Percentiles rank a stretch among this genome's conserved stretches.
Evolutionary conservation across 2,113 vertebrate species (phyloP).

Genomic region (Leptobrachium leishanense): DNA sequence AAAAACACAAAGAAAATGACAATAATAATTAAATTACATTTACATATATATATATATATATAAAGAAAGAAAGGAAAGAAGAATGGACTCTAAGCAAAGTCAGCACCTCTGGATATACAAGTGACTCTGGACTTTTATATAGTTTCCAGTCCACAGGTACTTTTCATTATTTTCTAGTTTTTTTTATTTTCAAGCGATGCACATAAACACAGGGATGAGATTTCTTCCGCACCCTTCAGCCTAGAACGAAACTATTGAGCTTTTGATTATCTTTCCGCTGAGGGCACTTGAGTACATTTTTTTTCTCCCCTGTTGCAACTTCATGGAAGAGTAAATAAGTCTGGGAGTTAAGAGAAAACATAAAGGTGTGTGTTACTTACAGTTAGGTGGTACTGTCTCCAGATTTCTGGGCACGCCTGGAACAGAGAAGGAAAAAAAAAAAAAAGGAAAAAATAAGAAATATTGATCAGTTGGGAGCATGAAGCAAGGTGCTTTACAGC

Average conservation of each 20-base stretch:
- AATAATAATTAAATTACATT: too few species aligned
- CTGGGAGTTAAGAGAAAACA: slow-evolving; percentile 75
- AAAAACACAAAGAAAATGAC: too few species aligned
- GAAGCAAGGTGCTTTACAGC: slow-evolving; percentile 86
- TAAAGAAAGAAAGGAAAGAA: too few species aligned
- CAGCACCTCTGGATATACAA: too few species aligned
- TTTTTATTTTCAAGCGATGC: too few species aligned
- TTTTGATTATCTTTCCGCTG: slow-evolving; percentile 75
- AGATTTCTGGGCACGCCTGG: slow-evolving; percentile 96
- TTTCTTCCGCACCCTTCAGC: slow-evolving; percentile 1
- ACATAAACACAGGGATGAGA: not conserved
- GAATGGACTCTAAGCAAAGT: too few species aligned
- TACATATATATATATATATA: too few species aligned
- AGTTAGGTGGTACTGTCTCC: slow-evolving; percentile 97
- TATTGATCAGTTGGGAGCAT: slow-evolving; percentile 80
- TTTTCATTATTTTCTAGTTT: too few species aligned
- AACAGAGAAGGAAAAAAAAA: slow-evolving; percentile 69
- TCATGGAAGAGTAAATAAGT: slow-evolving; percentile 79
- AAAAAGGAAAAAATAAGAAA: not conserved
- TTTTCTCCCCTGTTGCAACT: slow-evolving; percentile 69
- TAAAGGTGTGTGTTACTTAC: slow-evolving; percentile 85
- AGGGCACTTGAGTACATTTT: slow-evolving; percentile 78
- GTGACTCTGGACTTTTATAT: too few species aligned
- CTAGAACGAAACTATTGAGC: slow-evolving; percentile 62
- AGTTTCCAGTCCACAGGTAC: too few species aligned